A percentile compares a stretch with the other conserved stretches of the same genome.
Conservation (phyloP, 2,888 invertebrate genomes). For the Lutraria lutraria region DNA sequence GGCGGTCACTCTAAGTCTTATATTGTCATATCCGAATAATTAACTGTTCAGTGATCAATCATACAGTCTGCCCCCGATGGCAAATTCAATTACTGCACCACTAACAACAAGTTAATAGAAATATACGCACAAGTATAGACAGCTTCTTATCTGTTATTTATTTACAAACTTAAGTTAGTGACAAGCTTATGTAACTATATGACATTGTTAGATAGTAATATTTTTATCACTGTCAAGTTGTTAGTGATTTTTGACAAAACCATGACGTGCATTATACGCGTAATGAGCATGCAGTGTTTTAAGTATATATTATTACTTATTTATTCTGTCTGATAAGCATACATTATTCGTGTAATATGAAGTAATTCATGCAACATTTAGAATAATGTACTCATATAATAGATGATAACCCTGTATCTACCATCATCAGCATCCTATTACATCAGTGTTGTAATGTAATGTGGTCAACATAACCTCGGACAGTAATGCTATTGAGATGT, state of each 20-base stretch:
- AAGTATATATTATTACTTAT: background rate
- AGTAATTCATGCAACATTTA: background rate
- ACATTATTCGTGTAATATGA: conserved; percentile 4
- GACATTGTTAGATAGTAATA: conserved; percentile 43
- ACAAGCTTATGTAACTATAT: conserved; percentile 29
- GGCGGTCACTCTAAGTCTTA: conserved; percentile 27
- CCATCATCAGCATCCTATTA: no score
- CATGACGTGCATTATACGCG: conserved; percentile 15
- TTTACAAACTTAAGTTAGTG: conserved; percentile 46
- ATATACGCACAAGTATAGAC: conserved; percentile 61
- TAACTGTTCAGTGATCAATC: conserved; percentile 62
- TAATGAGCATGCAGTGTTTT: conserved; percentile 24
- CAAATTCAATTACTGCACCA: conserved; percentile 69
- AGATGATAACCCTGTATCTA: no score
- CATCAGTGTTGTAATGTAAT: no score
- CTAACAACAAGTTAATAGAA: conserved; percentile 59
- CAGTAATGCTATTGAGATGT: no score
- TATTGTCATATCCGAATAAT: conserved; percentile 45
- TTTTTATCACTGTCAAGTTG: conserved; percentile 45
- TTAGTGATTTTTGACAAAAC: conserved; percentile 22
- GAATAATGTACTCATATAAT: no score
- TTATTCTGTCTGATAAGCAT: background rate
- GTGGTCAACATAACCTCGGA: no score
- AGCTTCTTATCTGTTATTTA: conserved; percentile 62
- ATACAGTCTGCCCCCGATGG: conserved; percentile 60